Evolutionary conservation across 2,113 vertebrate genomes (phyloP).

Genomic region (Picathartes gymnocephalus): DNA sequence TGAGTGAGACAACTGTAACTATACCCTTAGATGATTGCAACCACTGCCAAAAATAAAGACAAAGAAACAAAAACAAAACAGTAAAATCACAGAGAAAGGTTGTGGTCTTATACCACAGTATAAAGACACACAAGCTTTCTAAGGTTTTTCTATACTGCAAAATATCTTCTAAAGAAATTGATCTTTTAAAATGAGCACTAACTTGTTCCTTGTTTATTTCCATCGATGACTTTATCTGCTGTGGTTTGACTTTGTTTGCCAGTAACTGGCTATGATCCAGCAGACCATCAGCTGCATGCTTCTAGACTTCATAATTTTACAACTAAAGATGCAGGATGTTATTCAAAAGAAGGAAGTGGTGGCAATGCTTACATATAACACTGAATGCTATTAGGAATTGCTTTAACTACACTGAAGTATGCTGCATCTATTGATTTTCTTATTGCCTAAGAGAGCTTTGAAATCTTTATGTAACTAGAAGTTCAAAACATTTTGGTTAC

Average conservation of each 20-base stretch:
- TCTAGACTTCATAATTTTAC: background rate
- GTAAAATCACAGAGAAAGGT: background rate
- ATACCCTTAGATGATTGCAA: background rate
- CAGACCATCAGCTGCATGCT: background rate
- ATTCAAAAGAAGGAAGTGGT: background rate
- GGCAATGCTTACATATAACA: background rate
- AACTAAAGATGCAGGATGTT: background rate
- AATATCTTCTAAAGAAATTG: background rate
- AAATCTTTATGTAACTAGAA: constrained; percentile 12
- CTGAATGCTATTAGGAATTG: background rate
- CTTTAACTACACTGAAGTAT: background rate
- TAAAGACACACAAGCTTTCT: background rate
- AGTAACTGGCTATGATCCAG: background rate
- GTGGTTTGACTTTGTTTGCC: background rate
- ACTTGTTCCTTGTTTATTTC: background rate
- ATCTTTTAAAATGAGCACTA: background rate
- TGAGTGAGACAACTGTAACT: background rate
- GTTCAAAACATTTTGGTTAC: constrained; percentile 30
- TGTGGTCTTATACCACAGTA: background rate
- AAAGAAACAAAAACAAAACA: background rate
- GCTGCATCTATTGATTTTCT: background rate
- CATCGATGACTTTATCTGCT: background rate
- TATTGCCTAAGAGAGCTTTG: background rate
- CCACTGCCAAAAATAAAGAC: background rate
- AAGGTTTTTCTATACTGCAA: background rate